phyloP scores from a whole-genome alignment of 2,888 invertebrate genomes.

The Chymomyza caudatula region DNA sequence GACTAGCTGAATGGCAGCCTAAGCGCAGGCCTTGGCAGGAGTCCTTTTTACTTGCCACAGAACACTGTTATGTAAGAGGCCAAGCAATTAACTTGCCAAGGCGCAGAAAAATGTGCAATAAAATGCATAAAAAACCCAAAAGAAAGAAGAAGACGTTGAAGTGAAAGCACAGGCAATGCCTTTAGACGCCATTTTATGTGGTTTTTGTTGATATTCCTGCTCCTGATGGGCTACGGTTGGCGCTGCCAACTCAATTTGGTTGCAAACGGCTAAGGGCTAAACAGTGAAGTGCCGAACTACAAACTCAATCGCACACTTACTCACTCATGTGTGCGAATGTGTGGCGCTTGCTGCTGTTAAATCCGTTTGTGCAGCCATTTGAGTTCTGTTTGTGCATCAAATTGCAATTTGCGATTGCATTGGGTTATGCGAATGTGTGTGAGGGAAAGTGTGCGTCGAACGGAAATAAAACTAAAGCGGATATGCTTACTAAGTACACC shows the following conservation, averaged over 20 bases:
- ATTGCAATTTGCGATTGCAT: slow-evolving; percentile 55
- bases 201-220: slow-evolving; percentile 9
- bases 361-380: slow-evolving; percentile 17
- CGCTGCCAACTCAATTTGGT: slow-evolving; percentile 44
- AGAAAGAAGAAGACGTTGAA: background rate
- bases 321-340: slow-evolving; percentile 19
- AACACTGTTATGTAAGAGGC: background rate
- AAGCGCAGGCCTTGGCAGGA: slow-evolving; percentile 11
- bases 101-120: slow-evolving; percentile 15
- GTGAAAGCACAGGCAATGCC: slow-evolving; percentile 6
- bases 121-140: slow-evolving; percentile 25
- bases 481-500: slow-evolving; percentile 69
- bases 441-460: slow-evolving; percentile 29
- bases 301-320: slow-evolving; percentile 13
- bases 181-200: slow-evolving; percentile 34
- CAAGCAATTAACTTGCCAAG: slow-evolving; percentile 39
- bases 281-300: slow-evolving; percentile 21
- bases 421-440: background rate
- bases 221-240: background rate
- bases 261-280: slow-evolving; percentile 41
- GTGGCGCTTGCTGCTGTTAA: slow-evolving; percentile 22
- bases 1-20: slow-evolving; percentile 22
- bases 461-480: slow-evolving; percentile 71
- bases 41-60: background rate
- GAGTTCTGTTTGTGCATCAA: slow-evolving; percentile 65